Evolutionary conservation across 2,113 vertebrate species (phyloP).

Genomic region (Anguilla rostrata): DNA sequence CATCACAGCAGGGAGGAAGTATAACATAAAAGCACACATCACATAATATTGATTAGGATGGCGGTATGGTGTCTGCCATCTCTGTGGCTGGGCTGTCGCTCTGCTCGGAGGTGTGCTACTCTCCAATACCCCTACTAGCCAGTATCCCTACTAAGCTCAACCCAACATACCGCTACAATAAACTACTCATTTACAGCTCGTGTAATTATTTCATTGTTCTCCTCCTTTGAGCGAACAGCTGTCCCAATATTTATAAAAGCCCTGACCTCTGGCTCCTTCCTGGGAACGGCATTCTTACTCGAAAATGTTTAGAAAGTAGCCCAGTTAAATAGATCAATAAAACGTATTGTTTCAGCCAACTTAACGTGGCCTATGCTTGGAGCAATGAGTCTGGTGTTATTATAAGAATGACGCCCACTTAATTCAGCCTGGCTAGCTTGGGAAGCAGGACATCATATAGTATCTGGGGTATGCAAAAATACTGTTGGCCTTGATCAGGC

Average conservation of each 20-base stretch:
- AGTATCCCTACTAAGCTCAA: no score
- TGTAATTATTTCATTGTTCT: no score
- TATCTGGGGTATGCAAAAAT: not conserved
- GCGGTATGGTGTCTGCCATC: not conserved
- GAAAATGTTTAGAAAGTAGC: not conserved
- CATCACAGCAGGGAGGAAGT: not conserved
- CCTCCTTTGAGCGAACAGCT: not conserved
- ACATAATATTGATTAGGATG: not conserved
- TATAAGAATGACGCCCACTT: not conserved
- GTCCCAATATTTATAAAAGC: no score
- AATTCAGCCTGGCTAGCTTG: not conserved
- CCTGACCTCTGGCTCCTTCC: no score
- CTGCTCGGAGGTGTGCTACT: not conserved
- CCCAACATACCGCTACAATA: no score
- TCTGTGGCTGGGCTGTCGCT: no score
- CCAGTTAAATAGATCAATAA: not conserved
- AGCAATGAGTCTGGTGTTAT: not conserved
- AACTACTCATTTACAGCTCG: no score
- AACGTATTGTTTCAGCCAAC: not conserved
- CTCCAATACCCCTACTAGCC: not conserved
- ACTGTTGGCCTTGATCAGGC: no score
- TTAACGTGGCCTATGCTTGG: not conserved
- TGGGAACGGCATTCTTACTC: no score
- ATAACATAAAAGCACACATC: not conserved
- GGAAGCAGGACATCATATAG: not conserved